Conservation (phyloP, 2,113 vertebrate genomes). For the Lagopus muta region DNA sequence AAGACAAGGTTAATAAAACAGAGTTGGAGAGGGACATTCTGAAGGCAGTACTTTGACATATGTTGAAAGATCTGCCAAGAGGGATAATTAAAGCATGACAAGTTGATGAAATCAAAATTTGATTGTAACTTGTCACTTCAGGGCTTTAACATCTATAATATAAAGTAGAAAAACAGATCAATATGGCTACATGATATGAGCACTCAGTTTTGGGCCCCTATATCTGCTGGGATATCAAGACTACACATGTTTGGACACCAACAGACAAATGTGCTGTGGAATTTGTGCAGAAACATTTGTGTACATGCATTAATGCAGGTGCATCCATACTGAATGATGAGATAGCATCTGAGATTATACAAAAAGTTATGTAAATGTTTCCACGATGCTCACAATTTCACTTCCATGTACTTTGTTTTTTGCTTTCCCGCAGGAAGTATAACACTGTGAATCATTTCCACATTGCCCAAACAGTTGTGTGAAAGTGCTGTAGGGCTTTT, state of each 20-base stretch:
- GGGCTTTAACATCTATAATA: conserved; percentile 33
- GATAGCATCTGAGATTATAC: neutral
- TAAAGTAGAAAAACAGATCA: conserved; percentile 33
- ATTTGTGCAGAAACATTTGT: neutral
- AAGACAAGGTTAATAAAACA: conserved; percentile 66
- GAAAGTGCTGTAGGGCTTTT: neutral
- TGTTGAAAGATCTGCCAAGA: conserved; percentile 63
- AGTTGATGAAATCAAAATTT: conserved; percentile 68
- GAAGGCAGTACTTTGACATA: conserved; percentile 36
- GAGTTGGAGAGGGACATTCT: conserved; percentile 9
- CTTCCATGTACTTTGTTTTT: neutral
- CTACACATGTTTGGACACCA: neutral
- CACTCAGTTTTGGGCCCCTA: neutral
- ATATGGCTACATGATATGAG: neutral
- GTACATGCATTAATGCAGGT: neutral
- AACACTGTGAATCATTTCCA: neutral
- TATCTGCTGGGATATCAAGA: neutral
- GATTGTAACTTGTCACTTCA: conserved; percentile 65
- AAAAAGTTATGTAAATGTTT: neutral
- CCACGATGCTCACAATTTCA: neutral
- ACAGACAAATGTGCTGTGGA: neutral
- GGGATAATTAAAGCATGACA: conserved; percentile 58
- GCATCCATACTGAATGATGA: neutral
- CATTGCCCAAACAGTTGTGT: neutral
- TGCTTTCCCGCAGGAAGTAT: neutral